Conservation (phyloP, 2,113 vertebrate genomes). For the Numenius arquata region DNA sequence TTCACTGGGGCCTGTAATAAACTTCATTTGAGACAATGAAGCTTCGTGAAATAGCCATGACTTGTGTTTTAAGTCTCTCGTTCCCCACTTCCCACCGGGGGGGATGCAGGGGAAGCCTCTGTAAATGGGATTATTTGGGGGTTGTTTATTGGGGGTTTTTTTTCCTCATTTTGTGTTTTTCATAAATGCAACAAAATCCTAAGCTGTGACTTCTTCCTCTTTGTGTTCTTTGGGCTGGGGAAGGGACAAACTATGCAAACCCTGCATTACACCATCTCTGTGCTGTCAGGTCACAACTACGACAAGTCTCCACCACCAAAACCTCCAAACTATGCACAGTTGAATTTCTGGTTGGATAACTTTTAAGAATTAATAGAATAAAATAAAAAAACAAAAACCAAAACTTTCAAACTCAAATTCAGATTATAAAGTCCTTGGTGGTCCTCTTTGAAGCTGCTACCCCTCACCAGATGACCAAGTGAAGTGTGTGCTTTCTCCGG, state of each 20-base stretch:
- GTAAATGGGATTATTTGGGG: not conserved
- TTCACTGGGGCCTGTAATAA: slow-evolving; percentile 30
- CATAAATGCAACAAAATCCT: not conserved
- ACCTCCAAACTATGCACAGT: not conserved
- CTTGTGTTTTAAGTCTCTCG: not conserved
- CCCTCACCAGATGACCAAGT: not conserved
- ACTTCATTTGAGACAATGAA: slow-evolving; percentile 21
- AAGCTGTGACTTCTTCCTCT: slow-evolving; percentile 13
- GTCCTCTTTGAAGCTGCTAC: not conserved
- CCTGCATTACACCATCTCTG: not conserved
- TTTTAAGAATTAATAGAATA: not conserved
- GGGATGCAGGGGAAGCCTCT: not conserved
- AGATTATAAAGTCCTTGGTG: not conserved
- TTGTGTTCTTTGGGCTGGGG: not conserved
- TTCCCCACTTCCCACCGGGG: not conserved
- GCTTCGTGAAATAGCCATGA: slow-evolving; percentile 43
- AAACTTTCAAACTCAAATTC: not conserved
- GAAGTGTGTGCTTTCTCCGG: not conserved
- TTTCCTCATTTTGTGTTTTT: not conserved
- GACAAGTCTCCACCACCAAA: not conserved
- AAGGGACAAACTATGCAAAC: slow-evolving; percentile 50
- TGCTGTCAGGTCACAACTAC: not conserved
- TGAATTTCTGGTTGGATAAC: not conserved
- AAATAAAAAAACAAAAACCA: not conserved
- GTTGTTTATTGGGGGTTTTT: not conserved